These are phyloP conservation scores for Eulemur rubriventer DNA, from an alignment of 2,797 vertebrate genomes.

Conservation along the genomic window DNA sequence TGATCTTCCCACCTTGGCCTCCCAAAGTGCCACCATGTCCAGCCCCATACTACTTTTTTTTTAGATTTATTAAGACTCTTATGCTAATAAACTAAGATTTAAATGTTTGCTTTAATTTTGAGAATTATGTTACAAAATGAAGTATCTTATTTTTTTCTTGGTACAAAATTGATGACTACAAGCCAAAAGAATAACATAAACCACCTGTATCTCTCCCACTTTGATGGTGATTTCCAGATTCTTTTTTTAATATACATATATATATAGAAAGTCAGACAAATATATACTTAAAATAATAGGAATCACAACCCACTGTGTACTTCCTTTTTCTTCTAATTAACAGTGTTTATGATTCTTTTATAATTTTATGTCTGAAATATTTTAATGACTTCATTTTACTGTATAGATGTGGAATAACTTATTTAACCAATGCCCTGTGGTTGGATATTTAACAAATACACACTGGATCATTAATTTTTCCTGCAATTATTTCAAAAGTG, in stretches of 20 bases:
- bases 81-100: not conserved
- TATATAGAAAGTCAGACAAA: not conserved
- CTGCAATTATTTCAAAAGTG: not conserved
- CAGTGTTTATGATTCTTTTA: not conserved
- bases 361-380: not conserved
- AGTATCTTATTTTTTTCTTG: not conserved
- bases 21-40: not conserved
- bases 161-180: not conserved
- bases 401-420: not conserved
- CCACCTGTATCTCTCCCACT: not conserved
- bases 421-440: not conserved
- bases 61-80: not conserved
- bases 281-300: not conserved
- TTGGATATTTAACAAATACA: not conserved
- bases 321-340: not conserved
- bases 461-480: not conserved
- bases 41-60: not conserved
- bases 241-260: rapidly evolving
- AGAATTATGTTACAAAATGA: not conserved
- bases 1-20: not conserved
- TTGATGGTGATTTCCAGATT: not conserved
- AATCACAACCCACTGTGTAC: not conserved
- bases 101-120: not conserved
- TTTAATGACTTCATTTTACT: not conserved
- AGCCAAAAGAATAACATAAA: not conserved